These are phyloP conservation scores for Hirundo rustica DNA, from an alignment of 2,797 vertebrate species.

Conservation along the genomic window DNA sequence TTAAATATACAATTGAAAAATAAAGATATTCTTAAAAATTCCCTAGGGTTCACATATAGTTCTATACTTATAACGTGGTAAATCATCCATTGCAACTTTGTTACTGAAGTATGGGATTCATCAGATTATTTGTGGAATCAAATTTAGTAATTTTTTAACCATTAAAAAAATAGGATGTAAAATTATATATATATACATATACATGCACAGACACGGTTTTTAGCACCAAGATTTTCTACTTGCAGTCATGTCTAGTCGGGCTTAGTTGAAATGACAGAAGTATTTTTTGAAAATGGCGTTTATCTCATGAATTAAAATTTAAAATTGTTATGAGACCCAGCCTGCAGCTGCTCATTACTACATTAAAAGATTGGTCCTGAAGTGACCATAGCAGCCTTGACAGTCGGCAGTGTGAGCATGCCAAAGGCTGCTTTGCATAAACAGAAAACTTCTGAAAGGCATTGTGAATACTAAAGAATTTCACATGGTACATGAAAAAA, in stretches of 20 bases:
- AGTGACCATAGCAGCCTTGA: not conserved
- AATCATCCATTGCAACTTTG: not conserved
- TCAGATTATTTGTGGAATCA: not conserved
- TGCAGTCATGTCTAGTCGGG: not conserved
- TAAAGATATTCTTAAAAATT: not conserved
- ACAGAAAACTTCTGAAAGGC: not conserved
- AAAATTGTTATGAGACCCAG: not conserved
- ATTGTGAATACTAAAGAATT: not conserved
- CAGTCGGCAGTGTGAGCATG: not conserved
- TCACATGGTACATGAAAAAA: not conserved
- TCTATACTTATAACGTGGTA: not conserved
- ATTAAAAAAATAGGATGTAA: not conserved
- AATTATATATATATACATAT: not conserved
- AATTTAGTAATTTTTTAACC: not conserved
- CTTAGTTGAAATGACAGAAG: not conserved
- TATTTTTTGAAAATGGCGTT: not conserved
- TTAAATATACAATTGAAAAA: not conserved
- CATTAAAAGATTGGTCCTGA: not conserved
- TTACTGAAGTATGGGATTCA: not conserved
- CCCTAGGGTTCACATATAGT: not conserved
- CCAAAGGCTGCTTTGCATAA: not conserved
- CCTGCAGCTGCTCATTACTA: not conserved
- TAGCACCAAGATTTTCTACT: not conserved
- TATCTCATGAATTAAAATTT: not conserved
- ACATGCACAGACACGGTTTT: not conserved